Evolutionary conservation across 2,797 vertebrate genomes (phyloP).

Genomic region (Phataginus tricuspis): DNA sequence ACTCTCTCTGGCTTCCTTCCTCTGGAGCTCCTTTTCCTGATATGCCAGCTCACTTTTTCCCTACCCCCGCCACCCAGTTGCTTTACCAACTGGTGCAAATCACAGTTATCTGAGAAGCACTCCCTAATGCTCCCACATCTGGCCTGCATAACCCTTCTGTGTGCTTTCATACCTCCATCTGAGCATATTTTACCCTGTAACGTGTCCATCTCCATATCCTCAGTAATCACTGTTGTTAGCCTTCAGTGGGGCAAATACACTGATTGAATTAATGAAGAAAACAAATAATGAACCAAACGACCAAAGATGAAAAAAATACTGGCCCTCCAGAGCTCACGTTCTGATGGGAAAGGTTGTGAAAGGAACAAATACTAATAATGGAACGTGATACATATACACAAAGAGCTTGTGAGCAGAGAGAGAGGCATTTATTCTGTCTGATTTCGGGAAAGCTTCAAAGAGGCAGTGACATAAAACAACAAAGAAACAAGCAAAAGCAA

Average conservation of each 20-base stretch:
- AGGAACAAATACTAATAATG: background rate
- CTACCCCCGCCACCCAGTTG: background rate
- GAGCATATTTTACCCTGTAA: background rate
- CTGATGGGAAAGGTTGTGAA: background rate
- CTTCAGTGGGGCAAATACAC: background rate
- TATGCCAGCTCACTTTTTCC: background rate
- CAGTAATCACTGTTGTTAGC: background rate
- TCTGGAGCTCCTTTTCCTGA: background rate
- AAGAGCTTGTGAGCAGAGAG: background rate
- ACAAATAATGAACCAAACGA: background rate
- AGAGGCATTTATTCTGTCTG: background rate
- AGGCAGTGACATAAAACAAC: background rate
- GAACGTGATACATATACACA: background rate
- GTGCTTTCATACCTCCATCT: background rate
- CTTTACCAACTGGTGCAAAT: background rate
- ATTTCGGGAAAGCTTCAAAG: slow-evolving; percentile 5
- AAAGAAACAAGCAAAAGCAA: background rate
- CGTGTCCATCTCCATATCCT: background rate
- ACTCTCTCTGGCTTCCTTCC: background rate
- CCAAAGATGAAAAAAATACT: background rate
- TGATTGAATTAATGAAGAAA: background rate
- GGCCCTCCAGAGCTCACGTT: background rate
- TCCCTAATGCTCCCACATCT: background rate
- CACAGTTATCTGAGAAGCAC: background rate
- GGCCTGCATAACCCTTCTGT: background rate